These are phyloP conservation scores for Lagocephalus sceleratus DNA, from an alignment of 2,797 vertebrate species.

Conservation along the genomic window DNA sequence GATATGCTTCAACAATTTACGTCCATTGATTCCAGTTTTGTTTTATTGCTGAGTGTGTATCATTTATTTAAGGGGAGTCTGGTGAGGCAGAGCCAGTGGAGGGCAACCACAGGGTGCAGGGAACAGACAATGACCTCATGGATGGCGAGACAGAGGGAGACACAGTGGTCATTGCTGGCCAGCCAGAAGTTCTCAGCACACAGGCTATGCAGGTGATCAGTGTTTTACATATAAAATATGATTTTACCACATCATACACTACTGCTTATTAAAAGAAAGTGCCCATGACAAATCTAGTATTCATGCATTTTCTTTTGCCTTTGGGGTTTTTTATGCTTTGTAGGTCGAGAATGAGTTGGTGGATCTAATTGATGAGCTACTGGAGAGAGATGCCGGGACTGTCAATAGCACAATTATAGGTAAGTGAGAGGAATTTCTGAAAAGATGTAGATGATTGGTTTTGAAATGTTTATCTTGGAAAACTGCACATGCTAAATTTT, in stretches of 20 bases:
- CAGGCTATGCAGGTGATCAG: slow-evolving; percentile 92
- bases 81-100: slow-evolving; percentile 88
- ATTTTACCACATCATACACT: background rate
- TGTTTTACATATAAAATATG: background rate
- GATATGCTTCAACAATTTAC: no score
- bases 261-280: no score
- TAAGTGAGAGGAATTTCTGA: slow-evolving; percentile 55
- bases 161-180: slow-evolving; percentile 89
- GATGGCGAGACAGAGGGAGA: slow-evolving; percentile 92
- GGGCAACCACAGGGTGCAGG: slow-evolving; percentile 84
- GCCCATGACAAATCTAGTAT: no score
- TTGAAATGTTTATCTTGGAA: no score
- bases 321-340: slow-evolving; percentile 10
- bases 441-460: no score
- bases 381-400: slow-evolving; percentile 87
- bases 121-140: slow-evolving; percentile 90
- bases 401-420: slow-evolving; percentile 92
- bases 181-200: slow-evolving; percentile 90
- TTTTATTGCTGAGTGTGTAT: slow-evolving; percentile 16
- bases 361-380: slow-evolving; percentile 92
- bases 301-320: slow-evolving; percentile 8
- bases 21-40: background rate
- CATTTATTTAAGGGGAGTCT: slow-evolving; percentile 79
- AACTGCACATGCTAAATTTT: no score
- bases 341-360: slow-evolving; percentile 95